phyloP scores from a whole-genome alignment of 2,888 invertebrate species.

The Chrysolina americana region DNA sequence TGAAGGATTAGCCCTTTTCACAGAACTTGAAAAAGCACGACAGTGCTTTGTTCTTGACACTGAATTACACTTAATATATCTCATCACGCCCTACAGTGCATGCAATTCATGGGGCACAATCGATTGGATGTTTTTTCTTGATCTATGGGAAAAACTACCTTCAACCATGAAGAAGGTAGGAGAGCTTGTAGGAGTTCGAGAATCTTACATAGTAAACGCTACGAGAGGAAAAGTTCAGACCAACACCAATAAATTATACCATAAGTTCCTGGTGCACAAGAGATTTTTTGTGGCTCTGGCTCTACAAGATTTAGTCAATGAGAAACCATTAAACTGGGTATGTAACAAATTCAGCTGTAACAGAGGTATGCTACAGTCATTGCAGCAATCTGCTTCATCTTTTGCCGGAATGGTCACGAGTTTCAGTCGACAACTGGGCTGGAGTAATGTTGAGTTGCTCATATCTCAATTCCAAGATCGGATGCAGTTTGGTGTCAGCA shows the following conservation, averaged over 20 bases:
- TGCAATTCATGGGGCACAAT: constrained; percentile 84
- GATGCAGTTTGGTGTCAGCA: constrained; percentile 92
- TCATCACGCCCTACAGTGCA: constrained; percentile 94
- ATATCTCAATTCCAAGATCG: constrained; percentile 95
- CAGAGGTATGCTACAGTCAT: constrained; percentile 91
- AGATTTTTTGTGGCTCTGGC: constrained; percentile 93
- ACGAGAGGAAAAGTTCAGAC: constrained; percentile 78
- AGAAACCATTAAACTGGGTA: constrained; percentile 85
- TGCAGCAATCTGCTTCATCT: constrained; percentile 95
- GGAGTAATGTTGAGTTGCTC: constrained; percentile 91
- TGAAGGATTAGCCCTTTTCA: constrained; percentile 90
- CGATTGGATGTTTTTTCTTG: constrained; percentile 86
- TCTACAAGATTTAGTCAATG: constrained; percentile 93
- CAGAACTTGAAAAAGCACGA: constrained; percentile 91
- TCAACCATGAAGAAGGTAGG: constrained; percentile 86
- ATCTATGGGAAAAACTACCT: constrained; percentile 86
- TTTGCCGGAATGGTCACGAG: constrained; percentile 98
- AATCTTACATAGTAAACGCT: constrained; percentile 86
- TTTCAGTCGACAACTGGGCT: constrained; percentile 94
- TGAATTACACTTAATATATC: constrained; percentile 94
- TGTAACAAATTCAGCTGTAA: constrained; percentile 89
- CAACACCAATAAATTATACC: constrained; percentile 69
- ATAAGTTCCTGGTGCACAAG: constrained; percentile 77
- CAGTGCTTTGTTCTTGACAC: constrained; percentile 93
- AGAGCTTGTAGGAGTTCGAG: constrained; percentile 89